Base-by-base conservation (phyloP, 2,113 vertebrate genomes). In the Anoplopoma fimbria region DNA sequence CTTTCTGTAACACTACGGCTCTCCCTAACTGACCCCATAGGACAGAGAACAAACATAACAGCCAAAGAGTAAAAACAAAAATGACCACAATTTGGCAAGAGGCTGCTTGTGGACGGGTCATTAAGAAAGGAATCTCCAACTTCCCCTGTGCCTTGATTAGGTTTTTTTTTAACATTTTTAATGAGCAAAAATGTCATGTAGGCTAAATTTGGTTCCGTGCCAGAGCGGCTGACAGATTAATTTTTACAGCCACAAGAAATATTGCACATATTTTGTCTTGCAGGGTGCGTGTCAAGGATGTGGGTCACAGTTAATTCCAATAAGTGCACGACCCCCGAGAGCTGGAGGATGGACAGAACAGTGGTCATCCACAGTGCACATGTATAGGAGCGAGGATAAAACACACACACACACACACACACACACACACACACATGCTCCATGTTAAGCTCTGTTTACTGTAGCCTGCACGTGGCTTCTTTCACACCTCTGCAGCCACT, bases 391-490 rank as follows among this genome's bases (percentile, higher is more conserved):
- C 51, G 51, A 53, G 51, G 51, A 53, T 2, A 9, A n/a, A 9
- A 9, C 40, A 40, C n/a, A 9, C 36, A 9, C 36, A 9, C 36
- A 9, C 36, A 9, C 36, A 9, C 36, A 9, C 36, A 9, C 38
- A 7, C 38, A 40, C 38, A 9, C 38, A 7, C 38, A 40, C 38
- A 7, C 38, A n/a, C 49, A n/a, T 23, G 9, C 21, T 10, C 23
- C 5, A 6, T 15, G 45, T 47, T 73, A 33, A 63, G 78, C 74
- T 27, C 47, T 91, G 92, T 93, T 94, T 92, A 91, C 89, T 89
- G 93, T 77, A 89, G 74, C 79, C 83, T 76, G 33, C 95, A 95
- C 94, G 93, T 94, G 95, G 93, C 89, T 93, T 64, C 89, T 93
- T 64, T 88, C 82, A 70, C 88, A 90, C 92, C 93, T 87, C 90